Conservation (phyloP, 2,113 vertebrate genomes). For the Ivindomyrus marchei region DNA sequence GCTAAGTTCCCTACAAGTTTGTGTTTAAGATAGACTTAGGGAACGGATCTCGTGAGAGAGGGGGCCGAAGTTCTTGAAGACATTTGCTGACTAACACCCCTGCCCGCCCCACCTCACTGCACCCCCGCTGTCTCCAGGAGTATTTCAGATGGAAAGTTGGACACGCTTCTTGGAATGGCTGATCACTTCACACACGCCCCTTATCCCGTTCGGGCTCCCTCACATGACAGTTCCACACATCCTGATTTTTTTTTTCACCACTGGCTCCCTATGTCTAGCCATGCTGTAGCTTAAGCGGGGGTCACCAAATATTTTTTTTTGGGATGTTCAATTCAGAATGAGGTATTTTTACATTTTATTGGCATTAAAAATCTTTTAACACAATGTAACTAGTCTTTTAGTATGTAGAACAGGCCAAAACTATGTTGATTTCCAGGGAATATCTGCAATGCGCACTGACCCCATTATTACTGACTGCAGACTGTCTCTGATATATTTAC, state of each 20-base stretch:
- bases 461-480: neutral
- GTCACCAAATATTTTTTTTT: neutral
- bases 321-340: neutral
- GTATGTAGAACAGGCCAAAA: neutral
- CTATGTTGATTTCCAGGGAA: neutral
- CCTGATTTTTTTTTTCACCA: neutral
- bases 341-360: neutral
- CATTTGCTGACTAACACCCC: conserved; percentile 35
- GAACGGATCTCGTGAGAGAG: conserved; percentile 41
- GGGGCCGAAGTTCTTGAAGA: conserved; percentile 49
- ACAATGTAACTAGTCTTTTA: neutral
- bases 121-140: conserved; percentile 36
- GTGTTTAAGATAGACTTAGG: neutral
- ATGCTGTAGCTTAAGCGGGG: neutral
- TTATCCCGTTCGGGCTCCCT: conserved; percentile 51
- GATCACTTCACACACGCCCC: conserved; percentile 53
- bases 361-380: neutral
- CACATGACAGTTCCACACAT: conserved; percentile 48
- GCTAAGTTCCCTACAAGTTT: neutral
- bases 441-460: neutral
- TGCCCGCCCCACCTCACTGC: conserved; percentile 44
- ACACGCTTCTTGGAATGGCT: conserved; percentile 30
- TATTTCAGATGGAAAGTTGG: conserved; percentile 49
- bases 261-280: neutral
- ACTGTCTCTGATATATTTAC: neutral